These are phyloP conservation scores for Phyllotis vaccarum DNA, from an alignment of 2,797 vertebrate genomes.

Conservation along the genomic window DNA sequence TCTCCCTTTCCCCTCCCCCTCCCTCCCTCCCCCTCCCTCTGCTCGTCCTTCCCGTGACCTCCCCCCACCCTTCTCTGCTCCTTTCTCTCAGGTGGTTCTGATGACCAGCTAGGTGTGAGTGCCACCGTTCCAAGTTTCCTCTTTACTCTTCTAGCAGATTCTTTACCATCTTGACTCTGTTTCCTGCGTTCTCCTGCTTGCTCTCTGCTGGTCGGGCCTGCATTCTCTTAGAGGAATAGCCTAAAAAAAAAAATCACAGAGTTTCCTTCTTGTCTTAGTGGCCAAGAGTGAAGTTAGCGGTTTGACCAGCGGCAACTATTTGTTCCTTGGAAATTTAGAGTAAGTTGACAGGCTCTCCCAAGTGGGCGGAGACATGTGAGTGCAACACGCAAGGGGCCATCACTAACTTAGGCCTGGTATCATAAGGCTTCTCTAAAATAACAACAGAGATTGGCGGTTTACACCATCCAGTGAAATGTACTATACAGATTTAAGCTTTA, in stretches of 20 bases:
- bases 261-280: not conserved
- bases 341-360: conserved; percentile 26
- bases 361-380: not conserved
- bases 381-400: not conserved
- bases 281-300: not conserved
- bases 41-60: too few relatives aligned
- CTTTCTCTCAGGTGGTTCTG: not conserved
- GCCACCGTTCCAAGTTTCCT: not conserved
- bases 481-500: conserved; percentile 32
- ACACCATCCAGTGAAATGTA: not conserved
- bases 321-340: conserved; percentile 16
- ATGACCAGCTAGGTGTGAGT: not conserved
- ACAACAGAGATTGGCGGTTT: not conserved
- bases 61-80: too few relatives aligned
- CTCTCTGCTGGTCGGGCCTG: not conserved
- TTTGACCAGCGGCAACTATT: conserved; percentile 11
- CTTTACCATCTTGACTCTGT: not conserved
- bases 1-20: accelerated
- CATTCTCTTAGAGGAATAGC: not conserved
- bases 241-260: not conserved
- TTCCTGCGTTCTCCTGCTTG: not conserved
- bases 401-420: conserved; percentile 31
- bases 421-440: conserved; percentile 30
- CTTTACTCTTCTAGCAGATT: conserved; percentile 41
- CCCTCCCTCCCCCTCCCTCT: not conserved